Evolutionary conservation across 2,113 vertebrate genomes (phyloP).

Genomic region (Pollachius pollachius): DNA sequence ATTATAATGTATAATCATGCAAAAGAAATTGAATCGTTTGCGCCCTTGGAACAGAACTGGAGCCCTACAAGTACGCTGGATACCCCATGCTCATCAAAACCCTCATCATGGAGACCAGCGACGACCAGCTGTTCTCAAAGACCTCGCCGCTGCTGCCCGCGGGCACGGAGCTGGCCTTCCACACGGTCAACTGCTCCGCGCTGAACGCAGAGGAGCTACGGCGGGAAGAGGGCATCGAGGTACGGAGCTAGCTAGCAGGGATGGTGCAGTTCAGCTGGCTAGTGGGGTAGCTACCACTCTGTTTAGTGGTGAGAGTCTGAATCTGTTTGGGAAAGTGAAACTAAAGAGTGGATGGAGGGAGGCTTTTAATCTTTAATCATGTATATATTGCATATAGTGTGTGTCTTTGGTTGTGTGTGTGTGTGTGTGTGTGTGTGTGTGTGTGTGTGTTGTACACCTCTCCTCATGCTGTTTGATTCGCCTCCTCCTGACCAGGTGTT

Average conservation of each 20-base stretch:
- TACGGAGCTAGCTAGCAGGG: constrained; percentile 38
- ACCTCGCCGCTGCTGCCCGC: constrained; percentile 89
- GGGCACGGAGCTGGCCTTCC: constrained; percentile 89
- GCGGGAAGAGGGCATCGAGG: constrained; percentile 93
- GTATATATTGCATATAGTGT: too few relatives aligned
- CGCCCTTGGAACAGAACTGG: constrained; percentile 78
- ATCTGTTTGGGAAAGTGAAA: too few relatives aligned
- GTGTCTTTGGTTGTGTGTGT: not conserved
- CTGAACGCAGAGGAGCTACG: constrained; percentile 96
- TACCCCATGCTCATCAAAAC: constrained; percentile 99
- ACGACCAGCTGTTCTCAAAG: constrained; percentile 92
- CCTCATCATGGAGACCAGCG: constrained; percentile 93
- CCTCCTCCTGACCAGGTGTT: constrained; percentile 73
- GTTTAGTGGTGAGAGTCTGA: too few relatives aligned
- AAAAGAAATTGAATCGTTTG: not conserved
- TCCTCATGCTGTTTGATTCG: too few relatives aligned
- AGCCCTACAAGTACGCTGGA: constrained; percentile 96
- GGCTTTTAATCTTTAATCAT: too few relatives aligned
- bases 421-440: too few relatives aligned
- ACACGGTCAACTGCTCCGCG: constrained; percentile 96
- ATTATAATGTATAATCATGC: not conserved
- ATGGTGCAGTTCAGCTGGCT: too few relatives aligned
- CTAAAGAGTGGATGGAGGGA: too few relatives aligned
- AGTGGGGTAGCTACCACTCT: too few relatives aligned
- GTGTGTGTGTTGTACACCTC: too few relatives aligned